Conservation (phyloP, 2,888 invertebrate genomes). For the Trichogramma evanescens region DNA sequence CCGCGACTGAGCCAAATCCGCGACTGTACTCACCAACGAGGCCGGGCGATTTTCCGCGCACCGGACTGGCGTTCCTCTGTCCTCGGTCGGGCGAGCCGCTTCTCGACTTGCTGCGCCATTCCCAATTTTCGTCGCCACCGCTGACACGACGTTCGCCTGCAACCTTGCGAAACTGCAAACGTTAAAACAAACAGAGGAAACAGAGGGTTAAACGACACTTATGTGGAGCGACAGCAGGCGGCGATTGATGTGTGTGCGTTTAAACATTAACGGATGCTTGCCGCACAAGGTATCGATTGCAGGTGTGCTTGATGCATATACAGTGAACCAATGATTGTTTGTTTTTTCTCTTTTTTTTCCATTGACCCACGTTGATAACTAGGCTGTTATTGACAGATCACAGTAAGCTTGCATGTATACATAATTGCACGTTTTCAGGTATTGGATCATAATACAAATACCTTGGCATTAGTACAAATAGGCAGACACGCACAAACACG, state of each 20-base stretch:
- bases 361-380: too few species aligned
- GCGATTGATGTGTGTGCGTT: background rate
- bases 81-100: conserved; percentile 43
- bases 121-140: conserved; percentile 45
- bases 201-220: conserved; percentile 11
- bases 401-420: too few species aligned
- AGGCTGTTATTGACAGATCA: too few species aligned
- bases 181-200: conserved; percentile 27
- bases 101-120: conserved; percentile 45
- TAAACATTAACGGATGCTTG: background rate
- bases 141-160: conserved; percentile 46
- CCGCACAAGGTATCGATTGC: too few species aligned
- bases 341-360: too few species aligned
- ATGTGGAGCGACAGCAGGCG: background rate
- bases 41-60: conserved; percentile 29
- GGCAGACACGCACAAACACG: too few species aligned
- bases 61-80: conserved; percentile 38
- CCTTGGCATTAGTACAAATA: too few species aligned
- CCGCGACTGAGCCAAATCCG: background rate
- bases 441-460: too few species aligned
- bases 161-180: conserved; percentile 48
- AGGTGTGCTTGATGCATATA: too few species aligned
- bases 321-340: too few species aligned
- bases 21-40: conserved; percentile 27
- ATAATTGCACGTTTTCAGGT: too few species aligned